Evolutionary conservation across 2,113 vertebrate species (phyloP).

Genomic region (Platanista minor): DNA sequence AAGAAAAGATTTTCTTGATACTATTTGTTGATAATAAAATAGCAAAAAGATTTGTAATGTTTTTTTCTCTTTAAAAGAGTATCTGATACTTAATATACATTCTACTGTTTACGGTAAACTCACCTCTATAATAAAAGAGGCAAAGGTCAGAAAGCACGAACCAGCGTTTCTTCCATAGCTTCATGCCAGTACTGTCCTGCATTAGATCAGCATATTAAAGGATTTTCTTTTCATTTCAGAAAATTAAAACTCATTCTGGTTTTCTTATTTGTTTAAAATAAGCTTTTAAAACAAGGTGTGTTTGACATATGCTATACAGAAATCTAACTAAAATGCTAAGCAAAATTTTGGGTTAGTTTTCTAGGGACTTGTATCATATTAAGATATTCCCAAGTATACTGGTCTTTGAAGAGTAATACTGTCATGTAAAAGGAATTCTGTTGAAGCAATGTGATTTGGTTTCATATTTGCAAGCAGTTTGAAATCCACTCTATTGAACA

Average conservation of each 20-base stretch:
- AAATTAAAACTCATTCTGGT: neutral
- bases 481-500: slow-evolving; percentile 36
- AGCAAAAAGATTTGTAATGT: neutral
- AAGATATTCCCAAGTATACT: neutral
- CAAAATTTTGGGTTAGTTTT: neutral
- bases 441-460: neutral
- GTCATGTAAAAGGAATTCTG: neutral
- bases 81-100: neutral
- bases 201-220: neutral
- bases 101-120: slow-evolving; percentile 54
- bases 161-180: slow-evolving; percentile 98
- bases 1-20: neutral
- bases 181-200: slow-evolving; percentile 98
- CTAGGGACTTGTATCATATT: neutral
- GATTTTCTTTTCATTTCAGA: neutral
- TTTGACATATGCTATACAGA: neutral
- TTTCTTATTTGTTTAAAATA: neutral
- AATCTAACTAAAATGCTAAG: neutral
- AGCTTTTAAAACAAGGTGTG: neutral
- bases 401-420: neutral
- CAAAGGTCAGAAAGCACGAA: slow-evolving; percentile 97
- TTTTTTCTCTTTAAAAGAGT: neutral
- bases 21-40: neutral
- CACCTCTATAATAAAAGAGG: slow-evolving; percentile 99
- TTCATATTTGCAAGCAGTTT: slow-evolving; percentile 52